Conservation (phyloP, 2,113 vertebrate genomes). For the Callocephalon fimbriatum region DNA sequence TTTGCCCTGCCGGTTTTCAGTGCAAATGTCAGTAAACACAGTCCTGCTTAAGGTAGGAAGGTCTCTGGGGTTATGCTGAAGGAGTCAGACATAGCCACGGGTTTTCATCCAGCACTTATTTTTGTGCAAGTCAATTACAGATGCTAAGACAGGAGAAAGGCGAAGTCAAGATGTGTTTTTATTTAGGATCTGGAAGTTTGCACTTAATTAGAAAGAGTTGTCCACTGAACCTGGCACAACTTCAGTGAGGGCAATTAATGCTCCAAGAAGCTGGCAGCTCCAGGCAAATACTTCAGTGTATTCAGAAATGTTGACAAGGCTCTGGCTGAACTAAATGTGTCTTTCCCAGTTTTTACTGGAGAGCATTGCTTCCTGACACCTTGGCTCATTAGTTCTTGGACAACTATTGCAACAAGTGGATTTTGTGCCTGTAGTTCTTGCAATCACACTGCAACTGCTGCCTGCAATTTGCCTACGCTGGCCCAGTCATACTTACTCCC, state of each 20-base stretch:
- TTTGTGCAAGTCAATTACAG: neutral
- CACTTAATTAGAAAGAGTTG: slow-evolving; percentile 49
- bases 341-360: neutral
- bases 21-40: neutral
- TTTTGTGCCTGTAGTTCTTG: neutral
- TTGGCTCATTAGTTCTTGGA: neutral
- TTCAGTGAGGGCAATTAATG: slow-evolving; percentile 23
- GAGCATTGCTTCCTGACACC: neutral
- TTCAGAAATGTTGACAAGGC: neutral
- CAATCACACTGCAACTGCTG: neutral
- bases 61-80: neutral
- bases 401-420: neutral
- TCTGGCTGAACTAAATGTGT: neutral
- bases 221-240: slow-evolving; percentile 3
- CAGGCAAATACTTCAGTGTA: neutral
- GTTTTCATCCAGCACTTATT: neutral
- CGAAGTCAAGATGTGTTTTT: neutral
- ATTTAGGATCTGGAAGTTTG: neutral
- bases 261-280: neutral
- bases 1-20: neutral
- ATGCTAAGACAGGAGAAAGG: neutral
- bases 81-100: neutral
- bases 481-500: neutral
- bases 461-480: neutral
- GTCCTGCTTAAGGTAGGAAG: neutral